Conservation (phyloP, 2,888 invertebrate genomes). For the Leptarthrus brevirostris region DNA sequence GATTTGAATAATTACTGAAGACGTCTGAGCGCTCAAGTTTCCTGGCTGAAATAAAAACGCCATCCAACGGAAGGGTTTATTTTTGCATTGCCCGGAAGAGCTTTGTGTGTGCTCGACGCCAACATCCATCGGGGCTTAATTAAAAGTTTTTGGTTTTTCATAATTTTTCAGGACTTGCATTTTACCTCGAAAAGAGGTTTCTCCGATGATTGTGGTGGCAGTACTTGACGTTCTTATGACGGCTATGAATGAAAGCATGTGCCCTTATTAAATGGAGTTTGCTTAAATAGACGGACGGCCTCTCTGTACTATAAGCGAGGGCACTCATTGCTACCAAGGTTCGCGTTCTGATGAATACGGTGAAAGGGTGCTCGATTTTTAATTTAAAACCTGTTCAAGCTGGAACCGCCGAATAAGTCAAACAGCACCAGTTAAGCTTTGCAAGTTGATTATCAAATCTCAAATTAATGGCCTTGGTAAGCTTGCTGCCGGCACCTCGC, state of each 20-base stretch:
- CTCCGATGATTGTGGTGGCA: neutral
- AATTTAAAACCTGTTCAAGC: no score
- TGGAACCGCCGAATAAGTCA: neutral
- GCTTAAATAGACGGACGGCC: conserved; percentile 27
- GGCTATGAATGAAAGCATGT: neutral
- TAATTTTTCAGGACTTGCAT: conserved; percentile 8
- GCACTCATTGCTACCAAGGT: conserved; percentile 18
- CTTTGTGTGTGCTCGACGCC: neutral
- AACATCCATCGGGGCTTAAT: conserved; percentile 34
- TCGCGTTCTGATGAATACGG: neutral
- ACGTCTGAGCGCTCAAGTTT: neutral
- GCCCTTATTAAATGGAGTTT: conserved; percentile 33
- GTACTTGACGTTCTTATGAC: neutral
- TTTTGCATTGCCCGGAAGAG: neutral
- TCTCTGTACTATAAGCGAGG: conserved; percentile 4
- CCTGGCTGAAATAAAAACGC: no score
- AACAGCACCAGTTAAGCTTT: neutral
- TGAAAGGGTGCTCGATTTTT: conserved; percentile 4
- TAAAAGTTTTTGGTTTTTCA: conserved; percentile 11
- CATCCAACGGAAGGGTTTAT: no score
- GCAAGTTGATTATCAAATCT: conserved; percentile 21
- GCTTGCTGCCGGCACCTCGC: neutral
- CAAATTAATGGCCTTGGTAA: conserved; percentile 24
- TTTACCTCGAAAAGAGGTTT: neutral
- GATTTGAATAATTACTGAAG: conserved; percentile 23